A percentile compares a stretch with the other conserved stretches of the same genome.
These are phyloP conservation scores for Antechinus stuartii DNA, from an alignment of 2,113 vertebrate genomes.

Conservation along the genomic window DNA sequence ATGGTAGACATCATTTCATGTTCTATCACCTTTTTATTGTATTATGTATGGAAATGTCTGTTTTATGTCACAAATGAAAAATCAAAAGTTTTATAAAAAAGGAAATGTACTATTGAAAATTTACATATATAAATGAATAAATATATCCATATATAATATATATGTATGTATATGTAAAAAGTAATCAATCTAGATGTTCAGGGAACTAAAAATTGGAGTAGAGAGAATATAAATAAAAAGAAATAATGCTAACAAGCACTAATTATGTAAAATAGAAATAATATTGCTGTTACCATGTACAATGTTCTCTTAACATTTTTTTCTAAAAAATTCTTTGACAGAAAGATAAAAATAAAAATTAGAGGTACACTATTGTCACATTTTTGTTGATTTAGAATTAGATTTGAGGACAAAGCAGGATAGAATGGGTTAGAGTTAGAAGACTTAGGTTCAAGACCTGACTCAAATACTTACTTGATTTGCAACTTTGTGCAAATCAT, in stretches of 20 bases:
- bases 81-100: too few relatives aligned
- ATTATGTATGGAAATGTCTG: too few relatives aligned
- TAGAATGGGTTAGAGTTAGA: not conserved
- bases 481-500: not conserved
- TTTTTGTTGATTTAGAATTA: not conserved
- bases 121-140: too few relatives aligned
- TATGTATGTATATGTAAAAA: conserved; percentile 27
- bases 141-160: too few relatives aligned
- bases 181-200: conserved; percentile 52
- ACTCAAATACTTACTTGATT: not conserved
- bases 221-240: conserved; percentile 54
- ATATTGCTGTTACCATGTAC: too few relatives aligned
- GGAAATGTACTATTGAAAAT: too few relatives aligned
- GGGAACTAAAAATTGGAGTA: conserved; percentile 4
- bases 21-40: too few relatives aligned
- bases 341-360: not conserved
- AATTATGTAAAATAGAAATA: conserved; percentile 19
- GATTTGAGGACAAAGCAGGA: too few relatives aligned
- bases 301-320: too few relatives aligned
- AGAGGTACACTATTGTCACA: not conserved
- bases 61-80: too few relatives aligned
- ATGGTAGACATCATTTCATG: too few relatives aligned
- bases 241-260: conserved; percentile 17
- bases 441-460: not conserved
- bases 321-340: not conserved